Evolutionary conservation across 2,888 invertebrate genomes (phyloP).

Genomic region (Bibio marci): DNA sequence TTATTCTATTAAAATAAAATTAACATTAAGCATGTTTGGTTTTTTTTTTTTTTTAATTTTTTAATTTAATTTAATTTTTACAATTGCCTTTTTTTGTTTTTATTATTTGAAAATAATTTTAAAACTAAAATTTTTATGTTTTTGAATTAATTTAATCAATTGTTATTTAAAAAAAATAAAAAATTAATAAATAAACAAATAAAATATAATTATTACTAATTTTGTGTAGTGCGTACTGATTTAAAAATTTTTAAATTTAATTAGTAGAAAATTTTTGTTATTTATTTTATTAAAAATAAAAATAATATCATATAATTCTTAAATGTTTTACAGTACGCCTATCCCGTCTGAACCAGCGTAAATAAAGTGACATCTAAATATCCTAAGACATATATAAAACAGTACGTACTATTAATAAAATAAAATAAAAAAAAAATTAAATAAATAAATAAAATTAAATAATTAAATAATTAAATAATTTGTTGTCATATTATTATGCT

Average conservation of each 20-base stretch:
- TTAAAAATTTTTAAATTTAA: neutral
- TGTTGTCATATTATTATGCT: too few relatives aligned
- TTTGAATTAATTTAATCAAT: too few relatives aligned
- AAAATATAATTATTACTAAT: too few relatives aligned
- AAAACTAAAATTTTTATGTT: too few relatives aligned
- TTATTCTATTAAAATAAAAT: too few relatives aligned
- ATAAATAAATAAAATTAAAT: neutral
- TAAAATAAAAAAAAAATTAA: constrained; percentile 2
- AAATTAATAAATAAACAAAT: too few relatives aligned
- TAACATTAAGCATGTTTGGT: too few relatives aligned
- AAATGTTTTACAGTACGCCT: constrained; percentile 69
- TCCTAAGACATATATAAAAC: constrained; percentile 10
- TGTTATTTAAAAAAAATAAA: too few relatives aligned
- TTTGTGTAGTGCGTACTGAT: constrained; percentile 3
- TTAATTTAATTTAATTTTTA: too few relatives aligned
- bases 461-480: neutral
- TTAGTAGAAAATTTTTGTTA: constrained; percentile 14
- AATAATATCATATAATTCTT: constrained; percentile 5
- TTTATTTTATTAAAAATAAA: constrained; percentile 1
- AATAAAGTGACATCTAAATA: constrained; percentile 20
- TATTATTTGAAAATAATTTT: too few relatives aligned
- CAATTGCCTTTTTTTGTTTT: too few relatives aligned
- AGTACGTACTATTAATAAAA: constrained; percentile 10
- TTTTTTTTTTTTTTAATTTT: too few relatives aligned
- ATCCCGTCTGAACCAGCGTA: constrained; percentile 68